Evolutionary conservation across 2,888 invertebrate species (phyloP).

Genomic region (Pecten maximus): DNA sequence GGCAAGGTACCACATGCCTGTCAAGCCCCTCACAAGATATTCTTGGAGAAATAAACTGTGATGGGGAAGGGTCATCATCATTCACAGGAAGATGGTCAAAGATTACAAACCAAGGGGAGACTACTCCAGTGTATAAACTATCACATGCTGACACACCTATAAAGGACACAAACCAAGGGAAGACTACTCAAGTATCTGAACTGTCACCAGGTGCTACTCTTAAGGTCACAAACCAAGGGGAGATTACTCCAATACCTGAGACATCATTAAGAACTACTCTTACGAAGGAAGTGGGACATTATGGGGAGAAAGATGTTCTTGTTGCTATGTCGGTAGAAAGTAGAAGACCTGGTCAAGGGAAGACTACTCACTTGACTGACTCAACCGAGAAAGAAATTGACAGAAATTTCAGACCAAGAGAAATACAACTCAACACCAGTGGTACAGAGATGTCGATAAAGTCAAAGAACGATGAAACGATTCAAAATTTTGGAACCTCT

Average conservation of each 20-base stretch:
- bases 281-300: not conserved
- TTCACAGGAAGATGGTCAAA: too few relatives aligned
- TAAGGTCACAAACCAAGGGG: not conserved
- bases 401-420: too few relatives aligned
- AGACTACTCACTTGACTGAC: not conserved
- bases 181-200: too few relatives aligned
- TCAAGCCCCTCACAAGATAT: not conserved
- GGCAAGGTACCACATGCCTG: not conserved
- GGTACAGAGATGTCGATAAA: too few relatives aligned
- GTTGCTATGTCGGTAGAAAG: not conserved
- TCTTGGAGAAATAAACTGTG: not conserved
- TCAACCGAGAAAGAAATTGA: too few relatives aligned
- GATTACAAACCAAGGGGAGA: too few relatives aligned
- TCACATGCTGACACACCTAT: too few relatives aligned
- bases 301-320: not conserved
- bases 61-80: not conserved
- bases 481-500: too few relatives aligned
- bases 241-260: not conserved
- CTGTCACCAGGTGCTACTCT: not conserved
- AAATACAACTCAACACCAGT: too few relatives aligned
- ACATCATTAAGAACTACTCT: not conserved
- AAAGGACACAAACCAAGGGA: too few relatives aligned
- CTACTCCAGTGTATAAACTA: too few relatives aligned
- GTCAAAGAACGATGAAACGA: too few relatives aligned
- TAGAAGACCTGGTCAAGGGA: not conserved